phyloP scores from a whole-genome alignment of 2,888 invertebrate genomes.

The Hypolimnas misippus region DNA sequence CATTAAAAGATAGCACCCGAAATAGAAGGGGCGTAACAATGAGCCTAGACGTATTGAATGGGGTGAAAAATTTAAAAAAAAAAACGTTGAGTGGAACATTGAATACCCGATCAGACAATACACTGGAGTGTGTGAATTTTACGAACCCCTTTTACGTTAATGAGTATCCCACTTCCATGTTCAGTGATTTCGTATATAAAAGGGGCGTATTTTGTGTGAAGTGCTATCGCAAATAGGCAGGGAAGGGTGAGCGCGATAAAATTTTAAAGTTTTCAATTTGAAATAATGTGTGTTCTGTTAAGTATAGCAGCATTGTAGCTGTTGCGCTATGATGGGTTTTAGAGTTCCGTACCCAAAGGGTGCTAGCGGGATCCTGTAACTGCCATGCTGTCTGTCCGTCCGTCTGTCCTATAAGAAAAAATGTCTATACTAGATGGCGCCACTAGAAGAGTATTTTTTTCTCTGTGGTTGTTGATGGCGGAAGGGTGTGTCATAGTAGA shows the following conservation, averaged over 20 bases:
- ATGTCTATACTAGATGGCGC: too few species aligned
- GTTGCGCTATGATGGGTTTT: too few species aligned
- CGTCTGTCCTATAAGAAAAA: too few species aligned
- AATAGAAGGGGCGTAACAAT: constrained; percentile 33
- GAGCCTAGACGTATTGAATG: constrained; percentile 20
- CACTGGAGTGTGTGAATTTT: constrained; percentile 38
- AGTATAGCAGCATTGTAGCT: neutral
- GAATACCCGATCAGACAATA: constrained; percentile 38
- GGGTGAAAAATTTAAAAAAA: constrained; percentile 32
- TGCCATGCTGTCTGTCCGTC: too few species aligned
- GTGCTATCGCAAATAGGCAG: constrained; percentile 31
- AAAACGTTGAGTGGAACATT: constrained; percentile 36
- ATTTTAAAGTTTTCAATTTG: constrained; percentile 15
- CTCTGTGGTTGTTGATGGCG: too few species aligned
- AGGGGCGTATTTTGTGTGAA: constrained; percentile 32
- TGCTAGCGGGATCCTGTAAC: too few species aligned
- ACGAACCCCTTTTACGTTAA: constrained; percentile 41
- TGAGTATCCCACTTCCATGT: constrained; percentile 39
- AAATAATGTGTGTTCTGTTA: neutral
- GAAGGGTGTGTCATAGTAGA: too few species aligned
- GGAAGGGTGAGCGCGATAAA: constrained; percentile 27
- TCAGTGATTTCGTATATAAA: constrained; percentile 40
- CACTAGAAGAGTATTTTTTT: too few species aligned
- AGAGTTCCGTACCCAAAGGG: too few species aligned
- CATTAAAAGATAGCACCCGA: constrained; percentile 28